Evolutionary conservation across 2,888 invertebrate species (phyloP).

Genomic region (Bombylius discolor): DNA sequence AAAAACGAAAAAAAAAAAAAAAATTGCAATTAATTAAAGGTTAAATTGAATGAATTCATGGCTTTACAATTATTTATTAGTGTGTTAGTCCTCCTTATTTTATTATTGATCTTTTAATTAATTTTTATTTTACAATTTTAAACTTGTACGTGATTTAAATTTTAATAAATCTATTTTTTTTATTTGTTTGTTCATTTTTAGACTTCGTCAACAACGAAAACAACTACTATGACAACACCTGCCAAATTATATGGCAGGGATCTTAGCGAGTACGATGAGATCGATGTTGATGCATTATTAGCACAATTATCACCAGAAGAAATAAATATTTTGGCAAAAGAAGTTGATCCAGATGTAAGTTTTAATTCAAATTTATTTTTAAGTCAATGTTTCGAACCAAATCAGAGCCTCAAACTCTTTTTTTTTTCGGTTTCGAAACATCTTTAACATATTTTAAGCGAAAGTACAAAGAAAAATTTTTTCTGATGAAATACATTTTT

Average conservation of each 20-base stretch:
- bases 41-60: no score
- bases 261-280: conserved; percentile 80
- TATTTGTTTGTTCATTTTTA: conserved; percentile 35
- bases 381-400: no score
- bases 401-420: neutral
- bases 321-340: conserved; percentile 92
- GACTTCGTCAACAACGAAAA: conserved; percentile 81
- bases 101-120: no score
- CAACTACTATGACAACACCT: conserved; percentile 80
- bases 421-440: neutral
- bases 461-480: neutral
- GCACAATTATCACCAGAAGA: conserved; percentile 89
- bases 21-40: no score
- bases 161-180: neutral
- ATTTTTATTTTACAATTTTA: neutral
- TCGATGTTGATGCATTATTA: conserved; percentile 90
- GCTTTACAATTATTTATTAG: no score
- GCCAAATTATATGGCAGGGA: conserved; percentile 84
- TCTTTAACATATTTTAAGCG: no score
- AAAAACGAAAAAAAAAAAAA: no score
- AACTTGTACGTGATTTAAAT: neutral
- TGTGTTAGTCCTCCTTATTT: no score
- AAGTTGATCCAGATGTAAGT: conserved; percentile 99
- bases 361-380: neutral
- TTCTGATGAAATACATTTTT: neutral